A percentile compares a stretch with the other conserved stretches of the same genome.
Evolutionary conservation across 2,797 vertebrate genomes (phyloP).

Genomic region (Prunella strophiata): DNA sequence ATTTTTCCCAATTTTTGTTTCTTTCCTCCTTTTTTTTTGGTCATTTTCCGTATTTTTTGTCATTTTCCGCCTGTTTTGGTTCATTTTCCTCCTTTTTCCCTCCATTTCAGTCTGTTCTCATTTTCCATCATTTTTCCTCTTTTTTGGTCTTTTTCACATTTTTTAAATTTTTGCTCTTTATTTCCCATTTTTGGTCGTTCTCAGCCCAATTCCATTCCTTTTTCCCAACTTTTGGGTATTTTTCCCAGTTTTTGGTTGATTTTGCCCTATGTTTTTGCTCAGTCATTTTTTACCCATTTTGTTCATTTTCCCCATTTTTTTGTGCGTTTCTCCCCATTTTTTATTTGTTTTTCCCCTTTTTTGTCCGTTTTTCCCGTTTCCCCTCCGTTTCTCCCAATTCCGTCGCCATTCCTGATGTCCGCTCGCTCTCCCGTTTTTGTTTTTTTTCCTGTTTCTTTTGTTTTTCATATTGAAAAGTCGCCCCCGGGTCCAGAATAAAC

Average conservation of each 20-base stretch:
- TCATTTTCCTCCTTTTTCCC: not conserved
- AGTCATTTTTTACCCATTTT: not conserved
- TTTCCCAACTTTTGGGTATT: not conserved
- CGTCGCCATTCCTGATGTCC: not conserved
- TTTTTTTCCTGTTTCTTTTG: not conserved
- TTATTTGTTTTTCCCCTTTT: not conserved
- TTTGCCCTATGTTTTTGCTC: not conserved
- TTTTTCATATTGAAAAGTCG: conserved; percentile 41
- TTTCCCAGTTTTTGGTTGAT: not conserved
- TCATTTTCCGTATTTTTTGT: not conserved
- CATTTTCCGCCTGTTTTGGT: too few species aligned
- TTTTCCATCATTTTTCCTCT: not conserved
- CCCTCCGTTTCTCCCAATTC: fast-evolving
- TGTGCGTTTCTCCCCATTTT: not conserved
- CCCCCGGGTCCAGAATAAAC: conserved; percentile 33
- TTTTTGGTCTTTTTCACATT: not conserved
- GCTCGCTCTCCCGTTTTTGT: not conserved
- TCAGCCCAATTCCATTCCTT: not conserved
- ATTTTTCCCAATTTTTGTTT: not conserved
- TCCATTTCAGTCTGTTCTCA: not conserved
- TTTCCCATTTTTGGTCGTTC: not conserved
- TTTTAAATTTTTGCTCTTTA: not conserved
- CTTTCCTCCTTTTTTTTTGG: too few species aligned
- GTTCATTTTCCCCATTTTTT: not conserved
- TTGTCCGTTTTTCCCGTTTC: fast-evolving